These are phyloP conservation scores for Papilio xuthus DNA, from an alignment of 1,140 invertebrate species.

Conservation along the genomic window DNA sequence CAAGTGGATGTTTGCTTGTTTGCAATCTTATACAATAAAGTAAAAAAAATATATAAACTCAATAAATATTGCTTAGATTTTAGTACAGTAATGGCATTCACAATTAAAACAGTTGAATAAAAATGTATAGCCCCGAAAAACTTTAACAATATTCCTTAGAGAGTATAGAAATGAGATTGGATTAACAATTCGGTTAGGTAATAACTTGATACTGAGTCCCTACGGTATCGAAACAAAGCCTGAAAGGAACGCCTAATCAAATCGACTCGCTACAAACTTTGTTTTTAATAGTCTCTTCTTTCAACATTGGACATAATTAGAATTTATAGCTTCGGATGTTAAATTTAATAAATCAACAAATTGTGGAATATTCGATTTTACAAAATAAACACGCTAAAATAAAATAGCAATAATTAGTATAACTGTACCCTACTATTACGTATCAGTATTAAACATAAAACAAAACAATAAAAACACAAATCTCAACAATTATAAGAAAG, in stretches of 20 bases:
- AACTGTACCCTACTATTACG: too few relatives aligned
- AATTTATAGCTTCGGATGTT: not conserved
- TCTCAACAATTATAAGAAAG: too few relatives aligned
- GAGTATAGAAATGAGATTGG: not conserved
- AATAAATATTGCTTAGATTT: too few relatives aligned
- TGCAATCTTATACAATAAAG: too few relatives aligned
- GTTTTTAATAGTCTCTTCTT: not conserved
- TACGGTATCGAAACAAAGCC: conserved; percentile 16
- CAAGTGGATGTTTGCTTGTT: too few relatives aligned
- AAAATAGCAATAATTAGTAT: not conserved
- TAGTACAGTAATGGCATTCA: too few relatives aligned
- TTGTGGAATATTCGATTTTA: not conserved
- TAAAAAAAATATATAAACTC: too few relatives aligned
- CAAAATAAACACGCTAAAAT: not conserved
- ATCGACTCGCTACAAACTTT: conserved; percentile 3
- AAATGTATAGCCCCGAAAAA: not conserved
- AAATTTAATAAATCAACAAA: not conserved
- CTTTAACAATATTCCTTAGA: not conserved
- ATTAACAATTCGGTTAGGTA: conserved; percentile 14
- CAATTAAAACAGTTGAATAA: not conserved
- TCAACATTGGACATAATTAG: conserved; percentile 7
- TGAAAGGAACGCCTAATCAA: not conserved
- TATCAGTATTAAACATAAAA: too few relatives aligned
- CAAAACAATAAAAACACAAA: too few relatives aligned
- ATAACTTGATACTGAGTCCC: conserved; percentile 1